Base-by-base conservation (phyloP, 2,888 invertebrate species). In the Eurytoma adleriae region DNA sequence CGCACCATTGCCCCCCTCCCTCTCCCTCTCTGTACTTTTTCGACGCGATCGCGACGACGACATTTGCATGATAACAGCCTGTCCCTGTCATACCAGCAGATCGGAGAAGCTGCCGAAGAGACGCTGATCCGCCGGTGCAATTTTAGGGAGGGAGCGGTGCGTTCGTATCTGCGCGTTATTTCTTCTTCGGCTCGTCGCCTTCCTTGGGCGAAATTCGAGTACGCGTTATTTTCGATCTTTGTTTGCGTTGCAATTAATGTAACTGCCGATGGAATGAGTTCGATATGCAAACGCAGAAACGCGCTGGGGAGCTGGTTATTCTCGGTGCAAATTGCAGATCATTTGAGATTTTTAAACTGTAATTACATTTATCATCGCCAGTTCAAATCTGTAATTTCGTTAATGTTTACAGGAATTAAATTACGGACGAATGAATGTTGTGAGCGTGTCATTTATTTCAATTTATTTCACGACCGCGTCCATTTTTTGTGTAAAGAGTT, bases 61-160 rank as follows among this genome's bases (percentile, higher is more conserved):
- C 59, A 84, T 84, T 84, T 84, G 83, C 84, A 84, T 84, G 84
- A 84, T 84, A 83, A 83, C 82, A 83, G 79, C 67, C 76, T 77
- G 77, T 66, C 69, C 57, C 73, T 79, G 77, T 83, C 80, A 82
- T 78, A 82, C 80, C 74, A 77, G 76, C 82, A 71, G 67, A 64
- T 66, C 54, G 73, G 57, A 80, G 54, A 69, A 27, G 68, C 59
- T 2, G 57, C 24, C 14, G n/a, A 12, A 66, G 27, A 30, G 40
- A 69, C 69, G 62, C n/a, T 62, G 66, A 78, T 66, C 50, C 54
- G 50, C 24, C 14, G 69, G 27, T 64, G 79, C 71, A 81, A 74
- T 74, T 64, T 73, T 64, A 62, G 72, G 52, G n/a, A 40, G 50
- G 59, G 16, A 16, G 54, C 30, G 40, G 50, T 4, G 54, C 16